Conservation (phyloP, 2,888 invertebrate genomes). For the Eristalis pertinax region DNA sequence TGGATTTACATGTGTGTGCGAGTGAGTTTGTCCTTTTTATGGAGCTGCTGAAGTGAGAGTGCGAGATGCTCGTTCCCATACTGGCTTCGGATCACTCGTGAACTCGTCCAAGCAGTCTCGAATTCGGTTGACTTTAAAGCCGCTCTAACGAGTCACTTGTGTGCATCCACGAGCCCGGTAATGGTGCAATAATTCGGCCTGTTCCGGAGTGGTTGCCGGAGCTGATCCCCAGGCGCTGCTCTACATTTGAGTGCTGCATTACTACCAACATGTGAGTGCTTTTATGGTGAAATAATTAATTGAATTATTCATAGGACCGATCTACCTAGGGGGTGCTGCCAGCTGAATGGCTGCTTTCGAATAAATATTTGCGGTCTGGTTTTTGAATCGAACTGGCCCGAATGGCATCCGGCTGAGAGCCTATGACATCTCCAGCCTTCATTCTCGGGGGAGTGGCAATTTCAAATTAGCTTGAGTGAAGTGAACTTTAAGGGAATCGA, state of each 20-base stretch:
- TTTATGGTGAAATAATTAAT: constrained; percentile 16
- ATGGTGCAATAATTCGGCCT: constrained; percentile 26
- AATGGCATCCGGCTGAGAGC: background rate
- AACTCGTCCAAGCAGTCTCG: background rate
- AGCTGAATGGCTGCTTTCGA: background rate
- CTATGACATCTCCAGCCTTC: background rate
- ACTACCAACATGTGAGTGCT: background rate
- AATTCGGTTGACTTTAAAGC: constrained; percentile 32
- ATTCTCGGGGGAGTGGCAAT: constrained; percentile 3
- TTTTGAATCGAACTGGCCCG: background rate
- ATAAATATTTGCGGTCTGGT: constrained; percentile 24
- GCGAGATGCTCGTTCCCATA: constrained; percentile 19
- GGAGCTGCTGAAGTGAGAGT: constrained; percentile 49
- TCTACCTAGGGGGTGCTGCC: background rate
- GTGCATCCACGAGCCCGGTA: constrained; percentile 6
- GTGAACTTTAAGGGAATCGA: constrained; percentile 51
- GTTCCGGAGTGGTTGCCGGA: background rate
- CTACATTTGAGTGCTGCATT: background rate
- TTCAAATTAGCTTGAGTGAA: constrained; percentile 34
- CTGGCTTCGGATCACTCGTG: background rate
- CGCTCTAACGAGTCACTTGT: background rate
- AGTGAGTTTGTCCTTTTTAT: constrained; percentile 56
- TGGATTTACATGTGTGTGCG: background rate
- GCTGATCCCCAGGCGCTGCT: background rate
- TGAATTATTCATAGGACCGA: constrained; percentile 13